Base-by-base conservation (phyloP, 2,888 invertebrate species). In the Oxycera nigricornis region DNA sequence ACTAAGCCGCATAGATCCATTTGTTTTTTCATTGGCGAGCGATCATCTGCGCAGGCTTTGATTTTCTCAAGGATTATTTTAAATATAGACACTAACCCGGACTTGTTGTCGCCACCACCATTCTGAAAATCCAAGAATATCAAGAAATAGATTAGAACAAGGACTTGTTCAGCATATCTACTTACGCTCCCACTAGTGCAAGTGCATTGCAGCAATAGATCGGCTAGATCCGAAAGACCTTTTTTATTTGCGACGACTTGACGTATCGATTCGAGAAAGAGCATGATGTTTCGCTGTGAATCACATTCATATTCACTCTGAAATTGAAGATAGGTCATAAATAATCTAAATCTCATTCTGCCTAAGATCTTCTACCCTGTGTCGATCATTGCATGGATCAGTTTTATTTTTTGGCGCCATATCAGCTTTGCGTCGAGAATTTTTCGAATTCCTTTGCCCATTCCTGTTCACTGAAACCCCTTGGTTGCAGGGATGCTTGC, bases 201-300 rank as follows among this genome's bases (percentile, higher is more conserved):
- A 4, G 46, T 41, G 17, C 67, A 67, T 17, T 67, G 39, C 17
- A 67, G 7, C 9, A 67, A 26, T 7, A 67, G 17, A 46, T 67
- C 22, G 11, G 67, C 46, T 67, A 67, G 26, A 67, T 67, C 67
- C 26, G 67, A 67, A 67, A 67, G 67, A 67, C 67, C 67, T 20
- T 67, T 39, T 67, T 67, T 67, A 41, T 67, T 41, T 26, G 67
- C 30, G 67, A 67, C 67, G 67, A 67, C 67, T 67, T 67, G 46
- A 67, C 67, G 67, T 4, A 67, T 67, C 46, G 67, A 67, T 67
- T 67, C 24, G 24, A 67, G 67, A 67, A 67, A 67, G 67, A 67
- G 67, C 67, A 67, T 67, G 46, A 67, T 67, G 26, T 67, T 41
- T 20, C 41, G 67, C 67, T 67, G 67, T 24, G 67, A 14, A 46